phyloP scores from a whole-genome alignment of 1,140 invertebrate genomes.

The Spodoptera litura region DNA sequence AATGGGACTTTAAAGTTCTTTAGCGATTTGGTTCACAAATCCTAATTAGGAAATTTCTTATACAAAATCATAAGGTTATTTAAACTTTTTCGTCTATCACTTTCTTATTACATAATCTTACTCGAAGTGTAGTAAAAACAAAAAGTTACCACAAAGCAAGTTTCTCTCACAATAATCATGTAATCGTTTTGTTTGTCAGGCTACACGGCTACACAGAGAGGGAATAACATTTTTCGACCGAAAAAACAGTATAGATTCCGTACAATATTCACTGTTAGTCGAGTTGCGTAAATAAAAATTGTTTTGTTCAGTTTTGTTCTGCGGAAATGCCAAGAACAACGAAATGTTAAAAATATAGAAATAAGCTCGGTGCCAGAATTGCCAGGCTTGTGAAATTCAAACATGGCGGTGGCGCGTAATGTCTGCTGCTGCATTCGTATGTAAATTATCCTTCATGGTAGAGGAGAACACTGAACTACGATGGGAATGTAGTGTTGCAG shows the following conservation, averaged over 20 bases:
- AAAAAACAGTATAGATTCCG: conserved; percentile 25
- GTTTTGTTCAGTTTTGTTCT: conserved; percentile 38
- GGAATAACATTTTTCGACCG: conserved; percentile 21
- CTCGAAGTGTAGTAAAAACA: conserved; percentile 8
- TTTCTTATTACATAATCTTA: neutral
- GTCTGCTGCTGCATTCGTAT: conserved; percentile 38
- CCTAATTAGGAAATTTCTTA: neutral
- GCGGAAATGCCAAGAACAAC: conserved; percentile 33
- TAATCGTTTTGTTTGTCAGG: conserved; percentile 35
- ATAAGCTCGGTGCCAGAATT: conserved; percentile 16
- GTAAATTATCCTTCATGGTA: conserved; percentile 31
- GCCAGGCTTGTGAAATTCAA: conserved; percentile 18
- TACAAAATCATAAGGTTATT: neutral
- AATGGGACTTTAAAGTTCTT: too few relatives aligned
- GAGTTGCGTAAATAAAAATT: conserved; percentile 29
- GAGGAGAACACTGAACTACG: conserved; percentile 25
- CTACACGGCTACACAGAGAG: neutral
- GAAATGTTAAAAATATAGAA: conserved; percentile 31
- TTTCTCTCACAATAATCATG: conserved; percentile 14
- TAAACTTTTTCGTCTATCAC: neutral
- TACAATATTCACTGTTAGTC: conserved; percentile 20
- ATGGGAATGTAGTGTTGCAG: conserved; percentile 5
- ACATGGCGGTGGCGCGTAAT: conserved; percentile 26
- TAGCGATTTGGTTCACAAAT: too few relatives aligned
- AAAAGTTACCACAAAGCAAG: conserved; percentile 28